These are phyloP conservation scores for Hydrozoanthus tunicans DNA, from an alignment of 64 coral and sea anemone species.

Conservation along the genomic window DNA sequence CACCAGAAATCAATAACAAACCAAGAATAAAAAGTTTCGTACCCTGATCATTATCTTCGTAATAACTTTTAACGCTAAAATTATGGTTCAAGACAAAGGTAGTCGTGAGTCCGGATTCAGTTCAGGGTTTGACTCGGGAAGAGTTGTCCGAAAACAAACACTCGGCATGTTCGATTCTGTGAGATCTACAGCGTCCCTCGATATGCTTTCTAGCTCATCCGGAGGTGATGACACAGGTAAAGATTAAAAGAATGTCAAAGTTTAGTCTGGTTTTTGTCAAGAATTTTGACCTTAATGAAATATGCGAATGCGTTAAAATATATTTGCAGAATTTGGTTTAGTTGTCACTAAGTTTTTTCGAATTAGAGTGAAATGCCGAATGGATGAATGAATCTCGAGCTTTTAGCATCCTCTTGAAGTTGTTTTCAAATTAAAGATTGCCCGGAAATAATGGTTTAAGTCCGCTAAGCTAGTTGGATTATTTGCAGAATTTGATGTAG, in stretches of 20 bases:
- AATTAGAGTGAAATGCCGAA: too few relatives aligned
- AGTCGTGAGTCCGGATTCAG: conserved; percentile 16
- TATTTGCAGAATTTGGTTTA: too few relatives aligned
- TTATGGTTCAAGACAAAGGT: conserved; percentile 55
- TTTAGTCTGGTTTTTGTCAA: conserved; percentile 24
- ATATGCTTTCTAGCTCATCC: conserved; percentile 66
- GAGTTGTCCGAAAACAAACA: conserved; percentile 52
- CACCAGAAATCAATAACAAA: conserved; percentile 5
- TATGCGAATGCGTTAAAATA: not conserved
- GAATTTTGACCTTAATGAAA: not conserved
- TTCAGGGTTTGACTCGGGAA: conserved; percentile 29
- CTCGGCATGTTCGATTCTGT: conserved; percentile 80
- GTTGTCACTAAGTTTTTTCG: too few relatives aligned
- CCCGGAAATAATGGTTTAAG: conserved; percentile 6
- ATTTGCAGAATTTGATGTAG: conserved; percentile 86
- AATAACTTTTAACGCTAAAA: not conserved
- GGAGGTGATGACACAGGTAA: conserved; percentile 88
- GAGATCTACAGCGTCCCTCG: conserved; percentile 61
- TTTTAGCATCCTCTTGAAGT: not conserved
- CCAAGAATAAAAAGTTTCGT: conserved; percentile 3
- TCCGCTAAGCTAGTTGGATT: not conserved
- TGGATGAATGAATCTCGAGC: too few relatives aligned
- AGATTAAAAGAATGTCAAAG: not conserved
- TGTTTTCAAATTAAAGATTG: not conserved
- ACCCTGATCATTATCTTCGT: not conserved